Conservation (phyloP, 2,797 vertebrate genomes). For the Alauda arvensis region DNA sequence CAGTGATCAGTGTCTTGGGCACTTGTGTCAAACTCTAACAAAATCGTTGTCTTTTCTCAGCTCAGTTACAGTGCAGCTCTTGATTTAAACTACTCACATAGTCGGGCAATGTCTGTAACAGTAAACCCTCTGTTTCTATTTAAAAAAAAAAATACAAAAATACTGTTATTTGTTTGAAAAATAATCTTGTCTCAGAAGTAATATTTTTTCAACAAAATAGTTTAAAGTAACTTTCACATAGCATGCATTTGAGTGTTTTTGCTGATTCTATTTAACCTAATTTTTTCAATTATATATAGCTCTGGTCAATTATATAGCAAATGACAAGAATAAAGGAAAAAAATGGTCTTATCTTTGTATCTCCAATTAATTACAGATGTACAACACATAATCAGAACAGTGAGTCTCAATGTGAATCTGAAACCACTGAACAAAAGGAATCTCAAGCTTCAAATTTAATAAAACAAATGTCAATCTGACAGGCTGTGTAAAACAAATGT, state of each 20-base stretch:
- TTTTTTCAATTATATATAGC: not conserved
- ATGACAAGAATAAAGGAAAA: conserved; percentile 30
- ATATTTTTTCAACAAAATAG: not conserved
- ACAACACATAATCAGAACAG: conserved; percentile 41
- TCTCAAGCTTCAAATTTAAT: conserved; percentile 60
- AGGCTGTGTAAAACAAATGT: conserved; percentile 35
- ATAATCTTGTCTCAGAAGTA: not conserved
- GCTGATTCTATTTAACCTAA: not conserved
- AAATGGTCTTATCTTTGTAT: conserved; percentile 24
- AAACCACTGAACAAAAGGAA: conserved; percentile 40
- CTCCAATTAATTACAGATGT: conserved; percentile 52
- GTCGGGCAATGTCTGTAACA: not conserved
- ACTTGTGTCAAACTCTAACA: not conserved
- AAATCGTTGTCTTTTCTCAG: not conserved
- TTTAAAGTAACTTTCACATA: not conserved
- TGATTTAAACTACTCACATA: not conserved
- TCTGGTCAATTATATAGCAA: not conserved
- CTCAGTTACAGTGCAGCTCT: not conserved
- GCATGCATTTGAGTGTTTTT: not conserved
- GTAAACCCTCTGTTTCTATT: not conserved
- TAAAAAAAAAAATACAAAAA: not conserved
- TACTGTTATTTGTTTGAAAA: not conserved
- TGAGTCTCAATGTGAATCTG: conserved; percentile 7
- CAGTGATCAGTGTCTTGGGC: not conserved
- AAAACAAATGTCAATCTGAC: conserved; percentile 25